phyloP scores from a whole-genome alignment of 2,888 invertebrate genomes.

The Rotaria macrura region DNA sequence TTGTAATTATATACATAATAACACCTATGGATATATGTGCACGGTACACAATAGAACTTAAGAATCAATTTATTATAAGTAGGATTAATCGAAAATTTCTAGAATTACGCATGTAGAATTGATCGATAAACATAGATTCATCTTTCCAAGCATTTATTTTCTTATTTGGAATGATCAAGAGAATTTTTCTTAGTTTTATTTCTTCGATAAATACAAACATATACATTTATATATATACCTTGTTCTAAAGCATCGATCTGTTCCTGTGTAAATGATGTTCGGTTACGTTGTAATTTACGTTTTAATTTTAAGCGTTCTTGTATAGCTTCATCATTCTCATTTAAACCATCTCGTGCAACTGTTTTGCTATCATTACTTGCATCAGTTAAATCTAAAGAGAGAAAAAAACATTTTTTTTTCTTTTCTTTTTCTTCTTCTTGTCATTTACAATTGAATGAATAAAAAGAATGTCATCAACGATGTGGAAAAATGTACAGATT shows the following conservation, averaged over 20 bases:
- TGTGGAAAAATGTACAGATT: slow-evolving; percentile 17
- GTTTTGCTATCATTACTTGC: slow-evolving; percentile 14
- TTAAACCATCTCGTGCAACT: neutral
- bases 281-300: slow-evolving; percentile 84
- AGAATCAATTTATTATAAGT: too few species aligned
- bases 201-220: too few species aligned
- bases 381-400: slow-evolving; percentile 11
- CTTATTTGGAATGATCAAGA: too few species aligned
- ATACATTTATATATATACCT: slow-evolving; percentile 57
- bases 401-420: neutral
- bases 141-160: too few species aligned
- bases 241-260: slow-evolving; percentile 95
- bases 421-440: neutral
- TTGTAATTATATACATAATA: too few species aligned
- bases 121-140: too few species aligned
- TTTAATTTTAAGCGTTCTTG: slow-evolving; percentile 29
- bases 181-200: too few species aligned
- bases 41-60: too few species aligned
- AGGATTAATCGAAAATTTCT: too few species aligned
- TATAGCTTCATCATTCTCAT: slow-evolving; percentile 25
- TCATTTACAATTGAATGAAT: neutral
- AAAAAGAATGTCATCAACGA: neutral
- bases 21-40: too few species aligned
- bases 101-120: too few species aligned
- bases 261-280: slow-evolving; percentile 93